Conservation (phyloP, 2,888 invertebrate species). For the Heliconius cydno region DNA sequence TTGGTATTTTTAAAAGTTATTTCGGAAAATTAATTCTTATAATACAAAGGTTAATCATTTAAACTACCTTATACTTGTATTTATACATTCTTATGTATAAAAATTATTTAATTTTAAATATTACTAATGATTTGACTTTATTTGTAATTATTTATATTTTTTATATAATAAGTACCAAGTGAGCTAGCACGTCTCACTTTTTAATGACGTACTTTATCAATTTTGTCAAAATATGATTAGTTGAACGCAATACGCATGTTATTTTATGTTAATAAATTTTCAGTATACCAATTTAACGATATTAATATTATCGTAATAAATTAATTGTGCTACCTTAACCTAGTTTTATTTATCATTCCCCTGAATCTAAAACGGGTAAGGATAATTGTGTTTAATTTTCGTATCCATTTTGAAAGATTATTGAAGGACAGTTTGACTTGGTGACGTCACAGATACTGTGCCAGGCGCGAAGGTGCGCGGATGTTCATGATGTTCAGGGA, state of each 20-base stretch:
- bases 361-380: slow-evolving; percentile 60
- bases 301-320: slow-evolving; percentile 50
- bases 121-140: not conserved
- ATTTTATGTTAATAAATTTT: slow-evolving; percentile 39
- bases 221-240: slow-evolving; percentile 35
- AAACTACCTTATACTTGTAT: not conserved
- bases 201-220: slow-evolving; percentile 20
- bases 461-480: slow-evolving; percentile 77
- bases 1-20: not conserved
- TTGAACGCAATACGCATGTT: slow-evolving; percentile 5
- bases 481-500: slow-evolving; percentile 73
- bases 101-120: not conserved
- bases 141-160: not conserved
- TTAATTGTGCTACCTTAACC: slow-evolving; percentile 64
- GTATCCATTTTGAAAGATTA: slow-evolving; percentile 67
- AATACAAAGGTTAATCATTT: not conserved
- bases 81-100: not conserved
- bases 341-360: slow-evolving; percentile 64
- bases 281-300: slow-evolving; percentile 33
- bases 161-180: not conserved
- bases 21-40: not conserved
- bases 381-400: slow-evolving; percentile 77
- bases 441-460: slow-evolving; percentile 78
- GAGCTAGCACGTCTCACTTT: slow-evolving; percentile 5
- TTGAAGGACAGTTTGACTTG: slow-evolving; percentile 62